These are phyloP conservation scores for Harpegnathos saltator DNA, from an alignment of 1,140 invertebrate species.

Conservation along the genomic window DNA sequence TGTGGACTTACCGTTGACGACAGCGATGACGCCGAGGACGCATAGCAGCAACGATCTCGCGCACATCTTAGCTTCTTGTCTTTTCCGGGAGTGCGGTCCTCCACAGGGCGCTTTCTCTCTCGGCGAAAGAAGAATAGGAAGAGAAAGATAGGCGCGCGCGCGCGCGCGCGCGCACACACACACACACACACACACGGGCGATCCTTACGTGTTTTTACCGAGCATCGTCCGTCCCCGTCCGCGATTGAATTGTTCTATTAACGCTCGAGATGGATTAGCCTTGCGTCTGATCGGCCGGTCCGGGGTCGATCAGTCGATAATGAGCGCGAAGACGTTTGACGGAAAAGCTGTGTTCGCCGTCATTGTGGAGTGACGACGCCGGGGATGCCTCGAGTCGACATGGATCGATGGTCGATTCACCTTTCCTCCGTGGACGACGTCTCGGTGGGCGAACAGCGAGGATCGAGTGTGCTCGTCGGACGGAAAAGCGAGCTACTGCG, in stretches of 20 bases:
- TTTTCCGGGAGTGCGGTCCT: slow-evolving; percentile 2
- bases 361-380: slow-evolving; percentile 29
- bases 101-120: neutral
- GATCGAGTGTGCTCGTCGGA: slow-evolving; percentile 4
- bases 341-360: slow-evolving; percentile 22
- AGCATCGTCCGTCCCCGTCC: slow-evolving; percentile 49
- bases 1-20: slow-evolving; percentile 79
- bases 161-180: too few species aligned
- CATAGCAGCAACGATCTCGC: slow-evolving; percentile 77
- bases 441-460: neutral
- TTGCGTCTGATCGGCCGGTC: slow-evolving; percentile 4
- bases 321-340: slow-evolving; percentile 1
- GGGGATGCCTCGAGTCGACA: neutral
- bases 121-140: slow-evolving; percentile 36
- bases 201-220: slow-evolving; percentile 62
- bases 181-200: slow-evolving; percentile 44
- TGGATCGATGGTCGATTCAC: slow-evolving; percentile 10
- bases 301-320: slow-evolving; percentile 58
- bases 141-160: too few species aligned
- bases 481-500: slow-evolving; percentile 11
- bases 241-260: neutral
- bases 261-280: slow-evolving; percentile 6
- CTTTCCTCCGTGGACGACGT: neutral
- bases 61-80: slow-evolving; percentile 76
- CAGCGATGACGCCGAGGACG: slow-evolving; percentile 74